Percentiles rank a stretch among this genome's conserved stretches.
Conservation (phyloP, 2,888 invertebrate species). For the Thalpophila matura region DNA sequence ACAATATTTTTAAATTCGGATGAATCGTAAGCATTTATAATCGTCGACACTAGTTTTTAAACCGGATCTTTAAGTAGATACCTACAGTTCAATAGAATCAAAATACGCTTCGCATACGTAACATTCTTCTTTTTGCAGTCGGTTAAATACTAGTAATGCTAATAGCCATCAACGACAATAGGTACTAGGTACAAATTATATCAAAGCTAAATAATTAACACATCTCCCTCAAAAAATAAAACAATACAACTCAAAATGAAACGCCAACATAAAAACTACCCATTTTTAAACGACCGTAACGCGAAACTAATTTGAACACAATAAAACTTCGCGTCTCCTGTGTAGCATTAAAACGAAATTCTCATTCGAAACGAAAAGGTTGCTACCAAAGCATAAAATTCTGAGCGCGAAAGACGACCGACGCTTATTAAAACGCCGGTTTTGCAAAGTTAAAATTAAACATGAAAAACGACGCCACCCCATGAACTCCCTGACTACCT, state of each 20-base stretch:
- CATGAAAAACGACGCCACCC: slow-evolving; percentile 86
- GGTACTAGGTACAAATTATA: too few relatives aligned
- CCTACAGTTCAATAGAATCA: too few relatives aligned
- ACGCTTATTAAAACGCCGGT: slow-evolving; percentile 89
- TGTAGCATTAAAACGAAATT: slow-evolving; percentile 81
- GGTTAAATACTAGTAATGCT: too few relatives aligned
- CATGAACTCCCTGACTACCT: slow-evolving; percentile 65
- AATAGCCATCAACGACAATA: too few relatives aligned
- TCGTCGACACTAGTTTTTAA: too few relatives aligned
- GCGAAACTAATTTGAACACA: slow-evolving; percentile 84
- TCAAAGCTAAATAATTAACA: too few relatives aligned
- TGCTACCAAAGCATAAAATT: slow-evolving; percentile 82
- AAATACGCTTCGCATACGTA: too few relatives aligned
- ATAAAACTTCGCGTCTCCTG: slow-evolving; percentile 85
- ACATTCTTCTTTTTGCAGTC: too few relatives aligned
- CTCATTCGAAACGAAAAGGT: slow-evolving; percentile 83
- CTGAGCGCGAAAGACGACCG: slow-evolving; percentile 84
- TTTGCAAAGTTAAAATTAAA: slow-evolving; percentile 91
- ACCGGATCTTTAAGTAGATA: too few relatives aligned
- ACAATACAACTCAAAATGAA: slow-evolving; percentile 8
- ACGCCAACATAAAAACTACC: slow-evolving; percentile 21
- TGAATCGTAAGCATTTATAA: too few relatives aligned
- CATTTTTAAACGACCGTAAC: slow-evolving; percentile 53
- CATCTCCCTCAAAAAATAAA: too few relatives aligned
- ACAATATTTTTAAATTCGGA: too few relatives aligned